Evolutionary conservation across 2,888 invertebrate genomes (phyloP).

Genomic region (Platycheirus albimanus): DNA sequence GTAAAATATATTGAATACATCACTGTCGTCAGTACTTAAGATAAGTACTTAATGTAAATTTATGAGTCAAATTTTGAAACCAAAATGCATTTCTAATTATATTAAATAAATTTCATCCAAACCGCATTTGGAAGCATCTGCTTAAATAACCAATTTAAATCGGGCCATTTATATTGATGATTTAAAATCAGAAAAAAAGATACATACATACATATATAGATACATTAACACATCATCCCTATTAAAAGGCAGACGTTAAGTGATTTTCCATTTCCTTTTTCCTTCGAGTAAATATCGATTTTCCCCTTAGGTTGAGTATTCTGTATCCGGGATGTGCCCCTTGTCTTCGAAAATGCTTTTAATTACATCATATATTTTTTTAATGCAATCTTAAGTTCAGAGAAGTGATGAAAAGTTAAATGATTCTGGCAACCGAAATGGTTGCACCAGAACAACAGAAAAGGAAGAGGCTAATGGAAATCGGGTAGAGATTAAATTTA

Average conservation of each 20-base stretch:
- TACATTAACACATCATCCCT: no score
- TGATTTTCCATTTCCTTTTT: neutral
- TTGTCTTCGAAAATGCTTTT: neutral
- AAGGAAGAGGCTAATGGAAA: no score
- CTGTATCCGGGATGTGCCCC: neutral
- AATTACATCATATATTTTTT: neutral
- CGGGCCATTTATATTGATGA: no score
- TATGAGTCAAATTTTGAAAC: no score
- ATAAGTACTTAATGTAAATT: no score
- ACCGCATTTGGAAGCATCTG: no score
- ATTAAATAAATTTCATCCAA: no score
- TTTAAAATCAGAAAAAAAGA: neutral
- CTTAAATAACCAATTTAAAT: no score
- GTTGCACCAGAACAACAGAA: no score
- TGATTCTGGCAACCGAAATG: neutral
- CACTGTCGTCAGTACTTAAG: no score
- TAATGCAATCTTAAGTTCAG: neutral
- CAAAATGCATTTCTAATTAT: no score
- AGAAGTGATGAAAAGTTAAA: neutral
- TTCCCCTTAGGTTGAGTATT: neutral
- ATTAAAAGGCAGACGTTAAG: neutral
- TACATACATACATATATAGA: neutral
- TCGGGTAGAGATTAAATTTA: neutral
- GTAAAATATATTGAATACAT: no score
- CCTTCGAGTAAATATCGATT: neutral